These are phyloP conservation scores for Dyspetes luteomarginatus DNA, from an alignment of 2,888 invertebrate genomes.

Conservation along the genomic window DNA sequence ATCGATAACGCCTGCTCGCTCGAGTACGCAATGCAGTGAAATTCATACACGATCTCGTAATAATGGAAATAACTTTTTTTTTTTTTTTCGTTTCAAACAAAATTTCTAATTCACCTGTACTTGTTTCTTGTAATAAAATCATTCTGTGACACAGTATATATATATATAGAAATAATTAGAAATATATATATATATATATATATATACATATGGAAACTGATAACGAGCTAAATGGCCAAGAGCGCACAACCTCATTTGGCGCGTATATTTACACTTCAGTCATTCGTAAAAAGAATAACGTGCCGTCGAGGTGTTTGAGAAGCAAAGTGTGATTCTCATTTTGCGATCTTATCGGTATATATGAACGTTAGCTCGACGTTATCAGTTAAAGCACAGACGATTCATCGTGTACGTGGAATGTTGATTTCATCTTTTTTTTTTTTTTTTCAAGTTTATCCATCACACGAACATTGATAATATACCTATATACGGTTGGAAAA, in stretches of 20 bases:
- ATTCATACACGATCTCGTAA: constrained; percentile 3
- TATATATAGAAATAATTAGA: neutral
- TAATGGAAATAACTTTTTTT: too few species aligned
- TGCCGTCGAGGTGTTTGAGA: constrained; percentile 20
- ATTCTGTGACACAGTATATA: neutral
- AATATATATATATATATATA: too few species aligned
- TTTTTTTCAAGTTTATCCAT: too few species aligned
- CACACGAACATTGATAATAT: too few species aligned
- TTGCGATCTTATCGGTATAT: constrained; percentile 14
- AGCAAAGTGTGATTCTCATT: constrained; percentile 58
- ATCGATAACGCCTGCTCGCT: constrained; percentile 48
- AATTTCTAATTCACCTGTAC: neutral
- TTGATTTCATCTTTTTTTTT: constrained; percentile 18
- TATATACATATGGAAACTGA: too few species aligned
- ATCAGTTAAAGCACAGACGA: neutral
- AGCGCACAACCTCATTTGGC: neutral
- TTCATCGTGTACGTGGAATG: neutral
- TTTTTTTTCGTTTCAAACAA: too few species aligned
- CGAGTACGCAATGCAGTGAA: constrained; percentile 34
- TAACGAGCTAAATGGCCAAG: too few species aligned
- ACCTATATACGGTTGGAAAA: too few species aligned
- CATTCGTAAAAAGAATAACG: neutral
- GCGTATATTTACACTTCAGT: constrained; percentile 34
- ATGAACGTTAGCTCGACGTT: neutral
- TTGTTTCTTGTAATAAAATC: neutral